Evolutionary conservation across 2,113 vertebrate species (phyloP).

Genomic region (Toxotes jaculatrix): DNA sequence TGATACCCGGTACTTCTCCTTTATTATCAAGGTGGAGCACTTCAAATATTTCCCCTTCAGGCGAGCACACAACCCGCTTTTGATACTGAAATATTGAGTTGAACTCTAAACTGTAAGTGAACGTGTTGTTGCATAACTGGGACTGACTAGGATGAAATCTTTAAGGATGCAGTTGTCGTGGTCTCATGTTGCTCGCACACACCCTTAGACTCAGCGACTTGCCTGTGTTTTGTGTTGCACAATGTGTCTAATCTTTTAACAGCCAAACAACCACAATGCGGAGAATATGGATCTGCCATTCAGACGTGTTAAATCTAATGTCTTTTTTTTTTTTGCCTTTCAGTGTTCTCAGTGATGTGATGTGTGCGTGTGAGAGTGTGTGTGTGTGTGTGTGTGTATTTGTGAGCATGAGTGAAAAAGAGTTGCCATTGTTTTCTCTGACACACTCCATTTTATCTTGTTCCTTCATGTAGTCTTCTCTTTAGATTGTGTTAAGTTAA

Average conservation of each 20-base stretch:
- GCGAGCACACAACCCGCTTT: not conserved
- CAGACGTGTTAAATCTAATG: conserved; percentile 5
- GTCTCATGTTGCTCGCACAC: conserved; percentile 2
- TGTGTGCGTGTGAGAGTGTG: conserved; percentile 16
- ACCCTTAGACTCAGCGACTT: not conserved
- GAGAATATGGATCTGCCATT: conserved; percentile 23
- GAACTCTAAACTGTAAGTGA: conserved; percentile 6
- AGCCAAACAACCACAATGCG: conserved; percentile 10
- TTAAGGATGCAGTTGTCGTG: not conserved
- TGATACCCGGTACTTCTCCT: not conserved
- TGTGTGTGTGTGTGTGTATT: conserved; percentile 9
- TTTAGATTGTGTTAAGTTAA: conserved; percentile 78
- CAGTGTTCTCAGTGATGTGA: conserved; percentile 40
- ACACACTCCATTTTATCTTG: conserved; percentile 58
- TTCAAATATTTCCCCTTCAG: not conserved
- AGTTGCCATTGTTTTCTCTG: conserved; percentile 26
- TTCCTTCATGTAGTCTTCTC: conserved; percentile 44
- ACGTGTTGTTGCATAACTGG: not conserved
- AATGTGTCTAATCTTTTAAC: conserved; percentile 46
- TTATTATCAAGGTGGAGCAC: conserved; percentile 5
- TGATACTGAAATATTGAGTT: not conserved
- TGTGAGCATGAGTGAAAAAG: conserved; percentile 23
- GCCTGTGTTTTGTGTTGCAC: conserved; percentile 3
- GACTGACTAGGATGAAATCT: conserved; percentile 1
- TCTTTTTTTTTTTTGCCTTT: conserved; percentile 29